Percentiles rank a stretch among this genome's conserved stretches.
phyloP scores from a whole-genome alignment of 2,888 invertebrate species.

The Argyresthia goedartella region DNA sequence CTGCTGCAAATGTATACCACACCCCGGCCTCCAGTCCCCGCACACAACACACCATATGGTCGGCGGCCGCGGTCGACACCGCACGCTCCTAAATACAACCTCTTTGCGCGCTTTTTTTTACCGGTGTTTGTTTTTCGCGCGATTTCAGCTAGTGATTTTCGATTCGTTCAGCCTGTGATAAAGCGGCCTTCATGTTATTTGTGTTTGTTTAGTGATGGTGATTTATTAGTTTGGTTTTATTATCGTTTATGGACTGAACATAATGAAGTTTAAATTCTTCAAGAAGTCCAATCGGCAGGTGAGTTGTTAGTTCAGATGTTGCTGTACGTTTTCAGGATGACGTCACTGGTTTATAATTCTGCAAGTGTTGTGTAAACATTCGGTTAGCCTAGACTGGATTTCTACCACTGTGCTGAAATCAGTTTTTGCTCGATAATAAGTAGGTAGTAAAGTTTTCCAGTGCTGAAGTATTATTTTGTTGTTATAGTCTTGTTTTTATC shows the following conservation, averaged over 20 bases:
- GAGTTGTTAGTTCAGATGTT: constrained; percentile 4
- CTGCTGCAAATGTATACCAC: neutral
- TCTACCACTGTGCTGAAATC: too few relatives aligned
- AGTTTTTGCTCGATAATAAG: too few relatives aligned
- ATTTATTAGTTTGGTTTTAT: constrained; percentile 24
- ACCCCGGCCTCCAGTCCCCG: neutral
- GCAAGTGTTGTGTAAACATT: too few relatives aligned
- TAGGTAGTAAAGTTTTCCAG: too few relatives aligned
- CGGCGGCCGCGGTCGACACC: constrained; percentile 14
- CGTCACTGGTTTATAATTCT: neutral
- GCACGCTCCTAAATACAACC: constrained; percentile 11
- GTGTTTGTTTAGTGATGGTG: neutral
- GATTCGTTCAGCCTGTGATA: neutral
- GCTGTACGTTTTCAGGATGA: neutral
- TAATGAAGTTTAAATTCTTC: constrained; percentile 60
- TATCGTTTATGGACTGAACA: constrained; percentile 15
- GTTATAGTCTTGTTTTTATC: too few relatives aligned
- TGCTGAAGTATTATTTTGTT: too few relatives aligned
- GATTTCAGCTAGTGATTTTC: neutral
- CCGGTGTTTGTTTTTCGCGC: neutral
- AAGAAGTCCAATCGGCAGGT: constrained; percentile 54
- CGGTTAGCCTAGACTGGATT: too few relatives aligned
- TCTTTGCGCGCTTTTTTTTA: constrained; percentile 7
- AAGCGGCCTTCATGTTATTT: neutral
- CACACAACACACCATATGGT: constrained; percentile 2